Base-by-base conservation (phyloP, 2,113 vertebrate species). In the Pelobates fuscus region DNA sequence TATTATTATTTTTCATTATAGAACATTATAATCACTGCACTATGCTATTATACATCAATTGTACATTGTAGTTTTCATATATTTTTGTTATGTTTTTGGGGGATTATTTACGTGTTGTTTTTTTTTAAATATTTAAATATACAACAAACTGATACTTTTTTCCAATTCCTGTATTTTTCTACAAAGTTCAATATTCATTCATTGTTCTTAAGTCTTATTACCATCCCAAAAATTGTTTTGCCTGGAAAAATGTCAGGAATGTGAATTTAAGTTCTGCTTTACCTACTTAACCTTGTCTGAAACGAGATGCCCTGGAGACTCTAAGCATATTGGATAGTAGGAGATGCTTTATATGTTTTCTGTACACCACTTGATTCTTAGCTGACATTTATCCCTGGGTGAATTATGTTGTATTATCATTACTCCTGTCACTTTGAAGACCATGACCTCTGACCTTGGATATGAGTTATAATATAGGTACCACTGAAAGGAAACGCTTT, bases 351-450 rank as follows among this genome's bases (percentile, higher is more conserved):
- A 60, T 77, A 77, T 52, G 73, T 77, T 77, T 75, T 77, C 73
- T 68, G 30, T 77, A 62, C 60, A 52, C 73, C 73, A 77, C 73
- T 77, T 77, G 73, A 77, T 68, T 77, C 65, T 77, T 68, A 77
- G 73, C 73, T 77, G 73, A 77, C 73, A 77, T 77, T 77, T 76
- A 77, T 77, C 73, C 73, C 73, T 49, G 64, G 67, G 64, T 77
- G 73, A 77, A 77, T 77, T 77, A 77, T 77, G 65, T 67, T 77
- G 73, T 77, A 77, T 77, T 76, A 77, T 60, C 73, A 68, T 77
- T 68, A 68, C 73, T 68, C 41, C 55, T 75, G 72, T 75, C 72
- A 60, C 72, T 67, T 75, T 59, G 55, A 55, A 52, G 65, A 67
- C 59, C 65, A 18, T 61, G 65, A n/a, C 65, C 65, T 55, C 26